Conservation (phyloP, 2,113 vertebrate genomes). For the Pavo muticus region DNA sequence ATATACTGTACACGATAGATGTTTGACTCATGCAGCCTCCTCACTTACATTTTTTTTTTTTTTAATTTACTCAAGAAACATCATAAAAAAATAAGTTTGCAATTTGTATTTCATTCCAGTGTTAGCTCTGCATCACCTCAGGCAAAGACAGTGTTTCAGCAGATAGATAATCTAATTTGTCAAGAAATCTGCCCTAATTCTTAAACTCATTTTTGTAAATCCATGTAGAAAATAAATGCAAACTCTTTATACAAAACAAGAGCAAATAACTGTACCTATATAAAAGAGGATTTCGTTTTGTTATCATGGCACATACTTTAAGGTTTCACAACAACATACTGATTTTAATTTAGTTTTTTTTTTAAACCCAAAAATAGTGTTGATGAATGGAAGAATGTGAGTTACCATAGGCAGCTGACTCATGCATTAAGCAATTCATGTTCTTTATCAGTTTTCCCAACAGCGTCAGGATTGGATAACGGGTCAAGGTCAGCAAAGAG, state of each 20-base stretch:
- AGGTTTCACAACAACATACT: slow-evolving; percentile 73
- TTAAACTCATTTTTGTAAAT: slow-evolving; percentile 39
- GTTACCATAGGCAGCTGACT: slow-evolving; percentile 66
- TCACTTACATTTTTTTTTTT: slow-evolving; percentile 12
- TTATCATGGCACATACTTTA: slow-evolving; percentile 80
- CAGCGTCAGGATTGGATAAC: slow-evolving; percentile 92
- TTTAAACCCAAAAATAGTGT: neutral
- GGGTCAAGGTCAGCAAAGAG: slow-evolving; percentile 98
- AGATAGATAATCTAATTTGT: slow-evolving; percentile 50
- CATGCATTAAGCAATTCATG: slow-evolving; percentile 93
- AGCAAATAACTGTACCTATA: slow-evolving; percentile 73
- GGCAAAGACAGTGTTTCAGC: slow-evolving; percentile 44
- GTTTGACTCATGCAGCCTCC: slow-evolving; percentile 30
- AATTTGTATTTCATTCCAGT: slow-evolving; percentile 54
- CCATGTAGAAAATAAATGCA: slow-evolving; percentile 56
- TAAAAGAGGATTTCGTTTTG: slow-evolving; percentile 79
- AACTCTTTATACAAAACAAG: slow-evolving; percentile 73
- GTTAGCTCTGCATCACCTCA: slow-evolving; percentile 13
- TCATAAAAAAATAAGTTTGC: slow-evolving; percentile 74
- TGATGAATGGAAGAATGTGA: slow-evolving; percentile 44
- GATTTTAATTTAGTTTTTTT: slow-evolving; percentile 34
- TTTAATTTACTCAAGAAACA: slow-evolving; percentile 55
- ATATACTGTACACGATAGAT: neutral
- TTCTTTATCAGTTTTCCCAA: slow-evolving; percentile 90
- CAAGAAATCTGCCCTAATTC: slow-evolving; percentile 55